Conservation (phyloP, 2,888 invertebrate species). For the Dasypogon diadema region DNA sequence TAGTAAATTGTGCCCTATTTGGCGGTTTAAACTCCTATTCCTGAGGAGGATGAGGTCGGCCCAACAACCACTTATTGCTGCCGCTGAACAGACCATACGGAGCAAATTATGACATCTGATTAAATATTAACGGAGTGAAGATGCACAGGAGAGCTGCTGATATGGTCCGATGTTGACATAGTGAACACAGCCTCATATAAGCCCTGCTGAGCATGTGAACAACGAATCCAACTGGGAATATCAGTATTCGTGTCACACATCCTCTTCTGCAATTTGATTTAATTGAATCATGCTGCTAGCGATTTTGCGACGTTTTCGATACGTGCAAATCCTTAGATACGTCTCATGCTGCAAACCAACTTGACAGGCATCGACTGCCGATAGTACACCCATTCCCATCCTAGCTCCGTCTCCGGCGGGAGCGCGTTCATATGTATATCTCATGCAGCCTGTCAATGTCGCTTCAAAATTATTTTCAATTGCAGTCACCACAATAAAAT, state of each 20-base stretch:
- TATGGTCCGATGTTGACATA: neutral
- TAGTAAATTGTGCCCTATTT: slow-evolving; percentile 31
- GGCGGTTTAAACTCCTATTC: slow-evolving; percentile 16
- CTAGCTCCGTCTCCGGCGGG: neutral
- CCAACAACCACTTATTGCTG: neutral
- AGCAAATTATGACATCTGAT: slow-evolving; percentile 47
- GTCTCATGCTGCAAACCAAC: neutral
- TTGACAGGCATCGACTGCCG: neutral
- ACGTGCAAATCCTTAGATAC: slow-evolving; percentile 19
- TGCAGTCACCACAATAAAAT: slow-evolving; percentile 49
- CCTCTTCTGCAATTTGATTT: slow-evolving; percentile 51
- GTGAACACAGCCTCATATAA: neutral
- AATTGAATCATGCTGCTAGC: slow-evolving; percentile 48
- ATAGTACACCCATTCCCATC: neutral
- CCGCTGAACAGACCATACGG: neutral
- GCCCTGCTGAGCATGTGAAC: neutral
- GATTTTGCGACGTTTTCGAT: slow-evolving; percentile 47
- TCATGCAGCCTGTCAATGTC: slow-evolving; percentile 45
- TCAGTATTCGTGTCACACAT: slow-evolving; percentile 47
- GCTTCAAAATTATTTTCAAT: slow-evolving; percentile 49
- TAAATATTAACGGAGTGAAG: slow-evolving; percentile 25
- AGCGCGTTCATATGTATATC: slow-evolving; percentile 16
- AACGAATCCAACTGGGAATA: neutral
- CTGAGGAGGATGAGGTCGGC: neutral
- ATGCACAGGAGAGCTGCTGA: neutral